These are phyloP conservation scores for Gracilinanus agilis DNA, from an alignment of 2,113 vertebrate genomes.

Conservation along the genomic window DNA sequence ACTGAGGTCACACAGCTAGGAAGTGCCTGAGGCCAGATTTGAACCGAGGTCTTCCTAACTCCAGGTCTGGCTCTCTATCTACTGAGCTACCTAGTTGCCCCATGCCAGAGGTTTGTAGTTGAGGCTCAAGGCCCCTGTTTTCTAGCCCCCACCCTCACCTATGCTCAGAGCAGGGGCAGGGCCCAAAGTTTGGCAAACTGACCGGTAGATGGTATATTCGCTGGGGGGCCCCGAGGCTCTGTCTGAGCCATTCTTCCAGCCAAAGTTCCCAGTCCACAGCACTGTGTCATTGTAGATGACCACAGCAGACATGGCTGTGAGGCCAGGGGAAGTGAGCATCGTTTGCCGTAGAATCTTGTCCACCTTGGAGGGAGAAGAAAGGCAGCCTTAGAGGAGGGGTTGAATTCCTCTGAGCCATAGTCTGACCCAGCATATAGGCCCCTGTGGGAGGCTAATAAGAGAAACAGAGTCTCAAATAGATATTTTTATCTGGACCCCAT, in stretches of 20 bases:
- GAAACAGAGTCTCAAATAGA: too few species aligned
- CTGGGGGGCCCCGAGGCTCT: conserved; percentile 87
- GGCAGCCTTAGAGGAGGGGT: fast-evolving
- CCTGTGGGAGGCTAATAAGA: too few species aligned
- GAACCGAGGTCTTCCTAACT: too few species aligned
- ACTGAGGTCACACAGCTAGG: too few species aligned
- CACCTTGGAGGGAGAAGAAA: conserved; percentile 81
- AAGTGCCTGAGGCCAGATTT: too few species aligned
- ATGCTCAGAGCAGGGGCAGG: background rate
- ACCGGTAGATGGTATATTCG: conserved; percentile 95
- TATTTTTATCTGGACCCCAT: too few species aligned
- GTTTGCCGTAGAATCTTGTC: conserved; percentile 87
- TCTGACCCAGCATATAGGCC: background rate
- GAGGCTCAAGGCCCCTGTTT: background rate
- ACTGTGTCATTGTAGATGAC: conserved; percentile 93
- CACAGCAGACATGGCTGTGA: conserved; percentile 91
- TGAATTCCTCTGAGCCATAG: background rate
- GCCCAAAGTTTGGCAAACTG: conserved; percentile 48
- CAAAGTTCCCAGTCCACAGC: conserved; percentile 95
- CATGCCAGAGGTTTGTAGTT: background rate
- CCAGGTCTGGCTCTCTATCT: too few species aligned
- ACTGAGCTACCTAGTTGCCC: background rate
- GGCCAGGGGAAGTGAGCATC: conserved; percentile 79
- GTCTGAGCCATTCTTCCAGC: conserved; percentile 91
- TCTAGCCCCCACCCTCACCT: background rate